Evolutionary conservation across 2,113 vertebrate genomes (phyloP), one percentile per base, ranked within the genome.

Genomic region (Gnathonemus longibarbis): DNA sequence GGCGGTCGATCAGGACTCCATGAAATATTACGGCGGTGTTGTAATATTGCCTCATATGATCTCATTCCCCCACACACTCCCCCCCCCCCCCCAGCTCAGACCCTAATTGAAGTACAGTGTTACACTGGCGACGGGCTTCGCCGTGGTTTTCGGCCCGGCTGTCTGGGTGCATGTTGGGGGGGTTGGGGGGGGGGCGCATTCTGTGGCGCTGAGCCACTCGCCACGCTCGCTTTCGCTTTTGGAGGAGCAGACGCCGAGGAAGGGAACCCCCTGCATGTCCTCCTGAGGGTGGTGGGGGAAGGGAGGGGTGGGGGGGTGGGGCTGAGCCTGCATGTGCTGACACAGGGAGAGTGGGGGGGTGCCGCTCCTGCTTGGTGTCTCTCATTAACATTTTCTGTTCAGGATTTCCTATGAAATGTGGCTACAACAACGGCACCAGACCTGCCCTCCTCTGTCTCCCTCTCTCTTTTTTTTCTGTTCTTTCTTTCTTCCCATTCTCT

Each of bases 341-440:
- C 88, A 89, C 88, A 85, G 10, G 39, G 87, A 8, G 84, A 24
- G n/a, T 77, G 90, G 91, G 92, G 93, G 91, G 92, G 92, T 90
- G 1, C 91, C 66, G 39, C 92, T 94, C 77, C 92, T 93, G 93
- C 93, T 95, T 89, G 91, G 92, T 92, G 95, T 91, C 94, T 94
- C 95, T 95, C 92, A 93, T 95, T 95, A 96, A 96, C 95, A 95
- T 95, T 94, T 95, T 96, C 93, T 92, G 94, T 95, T 94, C 93
- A 93, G 94, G 95, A 95, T 95, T 95, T 97, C 95, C 96, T 95
- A 92, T 89, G 94, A 92, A 89, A 95, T 93, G 89, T 91, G 92
- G 93, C 92, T 93, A 88, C 92, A 89, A 92, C 94, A 89, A 8
- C 94, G 93, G 91, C 95, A 95, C 95, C 89, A 90, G 95, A 96